Evolutionary conservation across 2,113 vertebrate genomes (phyloP).

Genomic region (Antechinus flavipes): DNA sequence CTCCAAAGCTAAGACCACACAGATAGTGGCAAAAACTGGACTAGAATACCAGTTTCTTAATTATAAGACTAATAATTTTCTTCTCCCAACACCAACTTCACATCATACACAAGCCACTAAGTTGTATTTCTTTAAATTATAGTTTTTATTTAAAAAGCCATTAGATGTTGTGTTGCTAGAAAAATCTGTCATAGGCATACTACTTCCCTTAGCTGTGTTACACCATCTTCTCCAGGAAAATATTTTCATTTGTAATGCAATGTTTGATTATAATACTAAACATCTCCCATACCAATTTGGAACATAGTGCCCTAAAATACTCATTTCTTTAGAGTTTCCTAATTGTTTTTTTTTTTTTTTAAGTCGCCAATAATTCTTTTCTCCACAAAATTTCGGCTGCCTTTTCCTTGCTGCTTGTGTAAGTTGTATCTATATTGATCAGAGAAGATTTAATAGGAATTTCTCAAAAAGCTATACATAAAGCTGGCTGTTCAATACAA

Average conservation of each 20-base stretch:
- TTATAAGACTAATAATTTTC: not conserved
- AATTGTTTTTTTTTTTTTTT: not conserved
- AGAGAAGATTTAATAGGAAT: not conserved
- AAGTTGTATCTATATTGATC: not conserved
- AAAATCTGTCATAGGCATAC: not conserved
- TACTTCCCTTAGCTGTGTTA: not conserved
- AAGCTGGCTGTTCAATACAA: not conserved
- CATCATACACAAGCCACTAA: not conserved
- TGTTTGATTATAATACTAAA: not conserved
- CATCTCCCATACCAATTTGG: not conserved
- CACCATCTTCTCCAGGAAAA: not conserved
- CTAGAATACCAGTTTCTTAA: not conserved
- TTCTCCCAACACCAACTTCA: not conserved
- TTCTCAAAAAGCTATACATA: not conserved
- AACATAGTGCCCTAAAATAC: not conserved
- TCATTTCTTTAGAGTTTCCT: not conserved
- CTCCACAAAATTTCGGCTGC: not conserved
- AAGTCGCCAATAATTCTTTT: not conserved
- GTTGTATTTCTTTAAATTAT: not conserved
- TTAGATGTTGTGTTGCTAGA: not conserved
- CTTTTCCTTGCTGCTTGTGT: not conserved
- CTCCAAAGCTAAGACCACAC: not conserved
- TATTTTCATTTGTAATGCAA: not conserved
- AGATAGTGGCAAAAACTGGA: not conserved
- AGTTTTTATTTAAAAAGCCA: not conserved